Evolutionary conservation across 1,140 invertebrate genomes (phyloP), one percentile per base, ranked within the genome.

Genomic region (Medauroidea extradentata): DNA sequence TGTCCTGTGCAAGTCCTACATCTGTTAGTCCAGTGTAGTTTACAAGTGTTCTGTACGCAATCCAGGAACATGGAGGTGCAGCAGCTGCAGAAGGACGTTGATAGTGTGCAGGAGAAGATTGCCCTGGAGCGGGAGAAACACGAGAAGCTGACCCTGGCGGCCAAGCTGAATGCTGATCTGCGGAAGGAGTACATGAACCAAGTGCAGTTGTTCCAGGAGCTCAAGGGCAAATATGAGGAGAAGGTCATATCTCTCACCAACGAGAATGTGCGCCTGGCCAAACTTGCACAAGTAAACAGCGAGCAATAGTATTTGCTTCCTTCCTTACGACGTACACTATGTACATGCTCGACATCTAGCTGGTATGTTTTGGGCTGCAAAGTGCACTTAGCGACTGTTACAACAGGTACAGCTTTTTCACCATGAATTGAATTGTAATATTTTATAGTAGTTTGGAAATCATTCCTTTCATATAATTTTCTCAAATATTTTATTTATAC

Each of bases 171-270:
- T 65, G 83, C 83, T 2, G 85, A 88, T 66, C 75, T 90, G 11
- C 85, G 86, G 61, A 79, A 80, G 13, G 88, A 90, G 70, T 90
- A 91, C 63, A 83, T 88, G 65, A 85, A 82, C 1, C 89, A 91
- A 66, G 74, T 89, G 1, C 78, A 75, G 23, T 77, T 90, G 23
- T 90, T 90, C 69, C 71, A 74, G 53, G 73, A 76, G 54, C 60
- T 80, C 2, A 69, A 74, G n/a, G 65, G 67, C 13, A 78, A 78
- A 48, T 80, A 80, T 44, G 74, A 78, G 43, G 73, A 79, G 53
- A 79, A 79, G 63, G 73, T 79, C 0, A 59, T 58, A 3, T 44
- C 77, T 3, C 53, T 80, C 0, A 66, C 74, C 0, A 67, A 66
- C 27, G 75, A 78, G 61, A 79, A 80, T 39, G 38, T 16, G 53